Percentiles rank a stretch among this genome's conserved stretches.
phyloP scores from a whole-genome alignment of 2,888 invertebrate species.

The Heliconius charithonia region DNA sequence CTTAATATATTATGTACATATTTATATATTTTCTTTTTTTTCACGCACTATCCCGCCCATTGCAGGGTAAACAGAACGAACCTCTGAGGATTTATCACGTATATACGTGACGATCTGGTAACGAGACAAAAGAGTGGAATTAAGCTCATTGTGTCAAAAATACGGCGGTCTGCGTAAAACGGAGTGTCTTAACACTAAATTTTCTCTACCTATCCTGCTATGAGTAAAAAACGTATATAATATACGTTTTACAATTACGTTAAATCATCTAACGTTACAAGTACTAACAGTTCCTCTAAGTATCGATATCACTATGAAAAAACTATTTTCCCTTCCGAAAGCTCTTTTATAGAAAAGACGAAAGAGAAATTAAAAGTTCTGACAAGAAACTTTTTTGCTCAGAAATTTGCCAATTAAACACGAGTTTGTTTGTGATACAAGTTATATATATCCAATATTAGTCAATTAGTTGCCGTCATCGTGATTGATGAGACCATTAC shows the following conservation, averaged over 20 bases:
- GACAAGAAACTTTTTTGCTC: constrained; percentile 1
- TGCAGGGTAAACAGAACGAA: no score
- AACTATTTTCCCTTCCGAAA: not conserved
- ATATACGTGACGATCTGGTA: no score
- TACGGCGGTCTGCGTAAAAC: no score
- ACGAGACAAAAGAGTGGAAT: no score
- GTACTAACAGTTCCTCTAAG: not conserved
- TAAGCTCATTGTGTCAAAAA: no score
- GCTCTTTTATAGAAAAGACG: not conserved
- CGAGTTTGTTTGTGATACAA: constrained; percentile 10
- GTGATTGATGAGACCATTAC: constrained; percentile 21
- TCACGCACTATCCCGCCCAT: no score
- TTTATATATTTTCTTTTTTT: not conserved
- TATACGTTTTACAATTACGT: no score
- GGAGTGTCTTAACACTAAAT: no score
- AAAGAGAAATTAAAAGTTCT: not conserved
- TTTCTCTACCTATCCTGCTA: no score
- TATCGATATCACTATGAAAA: not conserved
- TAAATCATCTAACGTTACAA: not conserved
- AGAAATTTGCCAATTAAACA: constrained; percentile 10
- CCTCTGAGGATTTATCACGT: no score
- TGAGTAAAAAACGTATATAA: no score
- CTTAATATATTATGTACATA: not conserved
- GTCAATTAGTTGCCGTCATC: constrained; percentile 19
- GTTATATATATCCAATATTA: constrained; percentile 21